Evolutionary conservation across 2,797 vertebrate species (phyloP).

Genomic region (Gymnoscopelus braueri): DNA sequence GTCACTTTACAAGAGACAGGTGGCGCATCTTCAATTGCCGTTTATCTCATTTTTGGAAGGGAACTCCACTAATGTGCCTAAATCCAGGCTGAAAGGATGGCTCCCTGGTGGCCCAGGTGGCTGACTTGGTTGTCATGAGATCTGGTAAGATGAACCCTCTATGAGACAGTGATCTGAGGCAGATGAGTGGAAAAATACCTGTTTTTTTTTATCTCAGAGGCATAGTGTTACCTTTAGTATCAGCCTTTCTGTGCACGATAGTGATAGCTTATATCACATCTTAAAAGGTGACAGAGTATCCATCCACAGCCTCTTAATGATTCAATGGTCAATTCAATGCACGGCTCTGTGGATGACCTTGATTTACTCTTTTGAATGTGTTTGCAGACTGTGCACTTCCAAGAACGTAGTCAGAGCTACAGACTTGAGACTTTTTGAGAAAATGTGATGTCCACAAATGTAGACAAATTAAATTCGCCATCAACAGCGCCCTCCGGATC

Average conservation of each 20-base stretch:
- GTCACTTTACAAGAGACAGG: no score
- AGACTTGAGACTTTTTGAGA: no score
- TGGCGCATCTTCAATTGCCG: conserved; percentile 1
- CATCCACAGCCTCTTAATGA: conserved; percentile 48
- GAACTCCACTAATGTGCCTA: conserved; percentile 3
- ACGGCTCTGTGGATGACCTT: conserved; percentile 40
- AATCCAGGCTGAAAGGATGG: conserved; percentile 4
- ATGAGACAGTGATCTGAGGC: conserved; percentile 15
- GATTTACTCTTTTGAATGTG: conserved; percentile 25
- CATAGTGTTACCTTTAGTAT: conserved; percentile 8
- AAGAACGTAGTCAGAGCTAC: conserved; percentile 25
- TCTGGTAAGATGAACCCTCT: conserved; percentile 13
- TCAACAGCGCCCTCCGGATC: no score
- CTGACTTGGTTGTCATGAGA: conserved; percentile 2
- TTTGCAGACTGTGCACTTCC: neutral
- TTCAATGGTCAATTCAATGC: conserved; percentile 55
- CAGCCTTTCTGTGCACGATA: conserved; percentile 23
- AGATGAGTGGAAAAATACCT: neutral
- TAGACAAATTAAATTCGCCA: no score
- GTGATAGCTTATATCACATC: conserved; percentile 44
- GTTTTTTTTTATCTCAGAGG: conserved; percentile 19
- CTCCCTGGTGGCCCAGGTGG: neutral
- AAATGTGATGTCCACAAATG: no score
- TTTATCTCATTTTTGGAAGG: conserved; percentile 13
- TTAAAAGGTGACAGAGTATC: conserved; percentile 21